phyloP scores from a whole-genome alignment of 2,888 invertebrate species.

The Agriotes lineatus region DNA sequence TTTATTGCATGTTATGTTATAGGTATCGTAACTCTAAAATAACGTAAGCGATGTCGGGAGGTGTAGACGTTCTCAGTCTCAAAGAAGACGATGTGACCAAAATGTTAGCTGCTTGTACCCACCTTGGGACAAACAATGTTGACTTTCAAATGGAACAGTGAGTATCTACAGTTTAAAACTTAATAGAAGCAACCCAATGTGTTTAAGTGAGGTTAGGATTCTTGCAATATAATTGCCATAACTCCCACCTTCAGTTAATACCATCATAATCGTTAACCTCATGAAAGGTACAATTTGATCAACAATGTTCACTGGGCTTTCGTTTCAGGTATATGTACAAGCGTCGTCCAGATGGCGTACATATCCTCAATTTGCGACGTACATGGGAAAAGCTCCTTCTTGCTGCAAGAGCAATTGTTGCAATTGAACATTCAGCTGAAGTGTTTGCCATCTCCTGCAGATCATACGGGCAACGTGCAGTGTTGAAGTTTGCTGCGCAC shows the following conservation, averaged over 20 bases:
- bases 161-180: no score
- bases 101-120: constrained; percentile 95
- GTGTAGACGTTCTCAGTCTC: constrained; percentile 87
- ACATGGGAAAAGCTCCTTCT: constrained; percentile 98
- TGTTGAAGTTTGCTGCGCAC: constrained; percentile 97
- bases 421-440: no score
- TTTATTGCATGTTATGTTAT: no score
- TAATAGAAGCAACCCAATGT: no score
- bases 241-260: no score
- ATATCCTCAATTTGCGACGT: constrained; percentile 95
- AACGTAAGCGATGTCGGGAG: constrained; percentile 98
- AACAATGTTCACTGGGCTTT: no score
- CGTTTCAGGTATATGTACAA: constrained; percentile 85
- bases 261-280: no score
- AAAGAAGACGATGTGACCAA: constrained; percentile 99
- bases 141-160: constrained; percentile 94
- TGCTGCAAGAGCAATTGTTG: constrained; percentile 97
- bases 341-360: constrained; percentile 92
- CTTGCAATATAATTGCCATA: no score
- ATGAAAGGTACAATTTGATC: no score
- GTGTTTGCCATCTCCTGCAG: constrained; percentile 98
- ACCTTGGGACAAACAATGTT: constrained; percentile 93
- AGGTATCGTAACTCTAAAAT: constrained; percentile 76
- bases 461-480: constrained; percentile 95
- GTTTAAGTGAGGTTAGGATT: no score